These are phyloP conservation scores for Idaea biselata DNA, from an alignment of 2,888 invertebrate species.

Conservation along the genomic window DNA sequence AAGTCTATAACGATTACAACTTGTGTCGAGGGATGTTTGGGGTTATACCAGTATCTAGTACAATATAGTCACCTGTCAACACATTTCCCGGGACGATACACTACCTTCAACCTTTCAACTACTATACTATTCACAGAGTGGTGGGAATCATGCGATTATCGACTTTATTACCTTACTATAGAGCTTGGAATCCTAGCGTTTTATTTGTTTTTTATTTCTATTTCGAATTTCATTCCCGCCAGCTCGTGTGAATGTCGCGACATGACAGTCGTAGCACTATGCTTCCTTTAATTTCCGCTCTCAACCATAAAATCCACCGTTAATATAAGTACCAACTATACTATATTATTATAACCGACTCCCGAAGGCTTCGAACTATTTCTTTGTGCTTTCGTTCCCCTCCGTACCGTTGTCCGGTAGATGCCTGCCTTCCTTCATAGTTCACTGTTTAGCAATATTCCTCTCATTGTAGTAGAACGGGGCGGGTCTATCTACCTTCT, in stretches of 20 bases:
- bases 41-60: conserved; percentile 27
- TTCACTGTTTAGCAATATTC: not conserved
- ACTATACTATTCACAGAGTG: not conserved
- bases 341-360: conserved; percentile 12
- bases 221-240: not conserved
- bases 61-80: conserved; percentile 14
- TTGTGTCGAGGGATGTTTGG: conserved; percentile 39
- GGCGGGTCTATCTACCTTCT: conserved; percentile 37
- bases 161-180: conserved; percentile 10
- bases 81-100: conserved; percentile 21
- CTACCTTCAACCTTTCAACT: conserved; percentile 3
- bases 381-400: not conserved
- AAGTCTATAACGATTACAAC: conserved; percentile 45
- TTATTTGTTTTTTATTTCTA: not conserved
- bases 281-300: conserved; percentile 46
- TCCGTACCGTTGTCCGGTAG: not conserved
- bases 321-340: conserved; percentile 30
- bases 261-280: conserved; percentile 34
- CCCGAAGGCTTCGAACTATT: conserved; percentile 8
- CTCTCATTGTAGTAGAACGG: conserved; percentile 22
- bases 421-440: conserved; percentile 1
- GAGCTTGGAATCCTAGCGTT: not conserved
- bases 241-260: not conserved
- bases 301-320: conserved; percentile 23
- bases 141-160: not conserved